Base-by-base conservation (phyloP, 2,888 invertebrate genomes). In the Eretmocerus hayati region DNA sequence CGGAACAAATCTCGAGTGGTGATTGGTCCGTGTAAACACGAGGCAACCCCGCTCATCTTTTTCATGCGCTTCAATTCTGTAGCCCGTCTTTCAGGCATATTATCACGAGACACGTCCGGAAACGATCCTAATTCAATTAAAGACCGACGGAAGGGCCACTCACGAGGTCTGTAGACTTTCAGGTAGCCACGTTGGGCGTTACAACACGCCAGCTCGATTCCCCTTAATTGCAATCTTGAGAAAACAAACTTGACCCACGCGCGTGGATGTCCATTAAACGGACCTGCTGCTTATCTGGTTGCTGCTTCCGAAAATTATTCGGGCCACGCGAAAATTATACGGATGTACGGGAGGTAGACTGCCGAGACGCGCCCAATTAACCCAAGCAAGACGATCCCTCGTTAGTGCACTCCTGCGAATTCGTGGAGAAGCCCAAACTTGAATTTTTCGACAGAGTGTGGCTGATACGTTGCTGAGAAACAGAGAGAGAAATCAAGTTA, bases 341-440 rank as follows among this genome's bases (percentile, higher is more conserved):
- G 30, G n/a, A 44, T 20, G 18, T 39, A 40, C 48, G 48, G 48
- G 43, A 40, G 40, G 43, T 38, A 30, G 33, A n/a, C n/a, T n/a
- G n/a, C n/a, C n/a, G n/a, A n/a, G n/a, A n/a, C n/a, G 33, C 39
- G 33, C 18, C 52, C 48, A 52, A 52, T 52, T 48, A 52, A 48
- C 39, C 15, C 20, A 18, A 21, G 37, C 50, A 32, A 38, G 30
- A 21, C n/a, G 37, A 31, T 30, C 30, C 52, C 46, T 52, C 52
- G 52, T 48, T 46, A 49, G 46, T 20, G 45, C 37, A 19, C 11
- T n/a, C n/a, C n/a, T n/a, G n/a, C n/a, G n/a, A n/a, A n/a, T n/a
- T n/a, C n/a, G n/a, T n/a, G n/a, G n/a, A n/a, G n/a, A n/a, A n/a
- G n/a, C n/a, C n/a, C n/a, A n/a, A n/a, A n/a, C n/a, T n/a, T n/a